Percentiles rank a stretch among this genome's conserved stretches.
Evolutionary conservation across 2,888 invertebrate species (phyloP).

Genomic region (Branchipolynoe longqiensis): DNA sequence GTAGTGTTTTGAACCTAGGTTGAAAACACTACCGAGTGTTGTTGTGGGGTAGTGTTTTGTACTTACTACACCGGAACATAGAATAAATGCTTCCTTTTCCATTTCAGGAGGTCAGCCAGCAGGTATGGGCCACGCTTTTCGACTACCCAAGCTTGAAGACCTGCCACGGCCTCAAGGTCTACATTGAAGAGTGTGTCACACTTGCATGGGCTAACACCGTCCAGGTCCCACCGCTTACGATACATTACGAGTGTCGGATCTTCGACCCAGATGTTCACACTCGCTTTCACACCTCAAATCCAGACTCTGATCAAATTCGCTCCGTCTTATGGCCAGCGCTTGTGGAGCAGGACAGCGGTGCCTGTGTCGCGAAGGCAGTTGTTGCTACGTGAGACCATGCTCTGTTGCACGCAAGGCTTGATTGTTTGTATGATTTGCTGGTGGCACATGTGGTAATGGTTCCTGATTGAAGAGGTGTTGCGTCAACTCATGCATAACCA

Average conservation of each 20-base stretch:
- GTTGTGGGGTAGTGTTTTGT: too few species aligned
- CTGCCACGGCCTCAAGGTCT: slow-evolving; percentile 89
- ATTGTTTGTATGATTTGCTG: too few species aligned
- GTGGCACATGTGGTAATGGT: too few species aligned
- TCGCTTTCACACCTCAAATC: slow-evolving; percentile 89
- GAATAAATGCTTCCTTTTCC: too few species aligned
- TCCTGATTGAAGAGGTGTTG: too few species aligned
- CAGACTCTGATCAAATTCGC: slow-evolving; percentile 88
- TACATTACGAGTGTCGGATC: slow-evolving; percentile 84
- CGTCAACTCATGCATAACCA: too few species aligned
- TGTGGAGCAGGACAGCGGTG: slow-evolving; percentile 86
- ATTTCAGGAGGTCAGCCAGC: slow-evolving; percentile 85
- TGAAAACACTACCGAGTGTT: too few species aligned
- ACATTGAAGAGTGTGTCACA: slow-evolving; percentile 90
- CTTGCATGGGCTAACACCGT: slow-evolving; percentile 93
- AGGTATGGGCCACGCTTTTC: slow-evolving; percentile 93
- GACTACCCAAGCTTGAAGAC: slow-evolving; percentile 94
- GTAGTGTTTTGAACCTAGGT: too few species aligned
- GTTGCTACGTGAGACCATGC: slow-evolving; percentile 89
- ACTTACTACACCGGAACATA: too few species aligned
- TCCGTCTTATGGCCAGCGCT: slow-evolving; percentile 94
- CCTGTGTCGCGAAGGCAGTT: slow-evolving; percentile 92
- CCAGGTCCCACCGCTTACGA: slow-evolving; percentile 83
- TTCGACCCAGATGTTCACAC: slow-evolving; percentile 90
- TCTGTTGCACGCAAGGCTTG: too few species aligned